These are phyloP conservation scores for Cerastis leucographa DNA, from an alignment of 2,888 invertebrate genomes.

Conservation along the genomic window DNA sequence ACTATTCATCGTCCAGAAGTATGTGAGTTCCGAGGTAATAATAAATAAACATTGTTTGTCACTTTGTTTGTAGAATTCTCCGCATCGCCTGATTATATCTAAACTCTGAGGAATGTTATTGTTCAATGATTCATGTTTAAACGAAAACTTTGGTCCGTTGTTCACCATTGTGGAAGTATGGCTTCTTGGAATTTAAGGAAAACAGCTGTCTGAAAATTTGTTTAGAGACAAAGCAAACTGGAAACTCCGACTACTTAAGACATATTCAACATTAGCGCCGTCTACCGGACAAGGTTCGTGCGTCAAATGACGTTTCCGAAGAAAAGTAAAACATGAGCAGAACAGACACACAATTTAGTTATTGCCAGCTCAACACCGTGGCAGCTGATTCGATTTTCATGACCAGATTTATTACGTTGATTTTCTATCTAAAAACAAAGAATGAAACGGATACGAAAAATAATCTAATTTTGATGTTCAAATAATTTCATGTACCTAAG, in stretches of 20 bases:
- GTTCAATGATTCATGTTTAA: slow-evolving; percentile 45
- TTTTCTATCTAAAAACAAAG: too few relatives aligned
- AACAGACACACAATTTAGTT: too few relatives aligned
- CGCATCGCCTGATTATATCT: slow-evolving; percentile 31
- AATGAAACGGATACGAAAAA: too few relatives aligned
- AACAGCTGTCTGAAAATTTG: neutral
- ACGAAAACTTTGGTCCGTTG: slow-evolving; percentile 9
- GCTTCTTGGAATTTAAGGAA: slow-evolving; percentile 32
- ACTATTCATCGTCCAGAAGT: neutral
- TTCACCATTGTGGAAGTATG: slow-evolving; percentile 20
- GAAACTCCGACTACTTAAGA: neutral
- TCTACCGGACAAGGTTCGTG: too few relatives aligned
- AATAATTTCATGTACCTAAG: too few relatives aligned
- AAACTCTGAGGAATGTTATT: slow-evolving; percentile 42
- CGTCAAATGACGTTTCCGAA: too few relatives aligned
- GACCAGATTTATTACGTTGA: too few relatives aligned
- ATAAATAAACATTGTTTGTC: slow-evolving; percentile 52
- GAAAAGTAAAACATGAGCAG: too few relatives aligned
- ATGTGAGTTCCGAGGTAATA: slow-evolving; percentile 30
- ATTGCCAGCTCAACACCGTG: too few relatives aligned
- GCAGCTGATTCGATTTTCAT: too few relatives aligned
- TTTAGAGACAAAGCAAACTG: slow-evolving; percentile 18
- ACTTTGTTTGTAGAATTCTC: slow-evolving; percentile 37
- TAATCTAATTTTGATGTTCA: too few relatives aligned
- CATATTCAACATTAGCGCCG: too few relatives aligned